Evolutionary conservation across 2,888 invertebrate species (phyloP), one percentile per base, ranked within the genome.

Genomic region (Drosophila paramelanica): DNA sequence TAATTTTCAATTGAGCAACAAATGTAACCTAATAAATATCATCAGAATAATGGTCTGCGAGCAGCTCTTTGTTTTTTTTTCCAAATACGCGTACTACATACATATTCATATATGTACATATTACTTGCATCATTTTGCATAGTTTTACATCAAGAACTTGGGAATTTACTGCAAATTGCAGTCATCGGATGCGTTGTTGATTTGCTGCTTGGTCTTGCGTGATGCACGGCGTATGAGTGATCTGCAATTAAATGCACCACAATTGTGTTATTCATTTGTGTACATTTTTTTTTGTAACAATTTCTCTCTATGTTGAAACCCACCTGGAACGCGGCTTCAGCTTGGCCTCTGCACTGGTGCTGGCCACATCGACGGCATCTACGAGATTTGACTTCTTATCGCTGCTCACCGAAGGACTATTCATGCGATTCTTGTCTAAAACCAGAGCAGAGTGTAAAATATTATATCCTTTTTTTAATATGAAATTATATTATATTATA

Each of bases 181-280:
- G 90, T 96, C 95, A 77, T 96, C 93, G 77, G 95, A 95, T 47
- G 95, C 94, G 85, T 96, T 96, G 78, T 95, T 93, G 80, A 96
- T 95, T 93, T 96, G 96, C 90, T 96, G 96, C 89, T 96, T 96
- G 70, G 96, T 95, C 92, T 96, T 96, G 79, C 96, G 94, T 87
- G 96, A 96, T 66, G 96, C 95, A 71, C 97, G 94, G 76, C 97
- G 93, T 80, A 97, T 97, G 68, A 97, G 94, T 68, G 96, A 96
- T 66, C 96, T 94, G 64, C 10, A 50, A 62, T 5, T 33, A 11
- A 36, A 23, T 23, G 1, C 1, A 25, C n/a, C 13, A 27, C 2
- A 5, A 17, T 27, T 27, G 6, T 7, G 7, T 27, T 17, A 17
- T 46, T 41, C 11, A 20, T 10, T 13, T 41, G 11, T 33, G 7